Conservation (phyloP, 2,888 invertebrate species). For the Acanthococcus lagerstroemiae region DNA sequence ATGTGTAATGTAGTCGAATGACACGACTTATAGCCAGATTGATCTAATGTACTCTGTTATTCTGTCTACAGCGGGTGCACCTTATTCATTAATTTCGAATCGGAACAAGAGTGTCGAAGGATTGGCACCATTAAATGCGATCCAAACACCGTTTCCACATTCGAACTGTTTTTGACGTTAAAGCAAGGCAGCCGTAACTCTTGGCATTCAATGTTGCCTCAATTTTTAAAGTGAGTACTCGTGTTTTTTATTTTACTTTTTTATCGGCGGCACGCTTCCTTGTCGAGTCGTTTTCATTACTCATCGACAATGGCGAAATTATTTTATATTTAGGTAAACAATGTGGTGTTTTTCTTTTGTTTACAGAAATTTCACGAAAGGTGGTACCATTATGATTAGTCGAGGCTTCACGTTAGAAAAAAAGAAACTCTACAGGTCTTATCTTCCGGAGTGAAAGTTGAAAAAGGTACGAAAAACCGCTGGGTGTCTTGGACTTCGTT, state of each 20-base stretch:
- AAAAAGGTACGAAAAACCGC: too few species aligned
- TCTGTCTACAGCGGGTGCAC: constrained; percentile 55
- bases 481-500: too few species aligned
- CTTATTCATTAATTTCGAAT: constrained; percentile 73
- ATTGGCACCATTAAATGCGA: constrained; percentile 78
- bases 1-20: too few species aligned
- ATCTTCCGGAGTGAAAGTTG: constrained; percentile 46
- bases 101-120: constrained; percentile 54
- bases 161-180: constrained; percentile 78
- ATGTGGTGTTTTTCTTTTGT: constrained; percentile 38
- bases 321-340: too few species aligned
- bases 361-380: constrained; percentile 70
- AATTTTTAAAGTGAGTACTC: constrained; percentile 73
- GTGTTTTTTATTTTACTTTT: constrained; percentile 5
- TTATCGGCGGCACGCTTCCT: not conserved
- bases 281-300: not conserved
- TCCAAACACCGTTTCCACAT: constrained; percentile 76
- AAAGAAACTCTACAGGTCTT: constrained; percentile 79
- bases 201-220: constrained; percentile 78
- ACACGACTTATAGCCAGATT: not conserved
- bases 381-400: constrained; percentile 80
- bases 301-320: too few species aligned
- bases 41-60: constrained; percentile 28
- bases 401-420: constrained; percentile 80
- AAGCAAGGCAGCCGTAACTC: constrained; percentile 63